Evolutionary conservation across 1,140 invertebrate genomes (phyloP).

Genomic region (Panulirus ornatus): DNA sequence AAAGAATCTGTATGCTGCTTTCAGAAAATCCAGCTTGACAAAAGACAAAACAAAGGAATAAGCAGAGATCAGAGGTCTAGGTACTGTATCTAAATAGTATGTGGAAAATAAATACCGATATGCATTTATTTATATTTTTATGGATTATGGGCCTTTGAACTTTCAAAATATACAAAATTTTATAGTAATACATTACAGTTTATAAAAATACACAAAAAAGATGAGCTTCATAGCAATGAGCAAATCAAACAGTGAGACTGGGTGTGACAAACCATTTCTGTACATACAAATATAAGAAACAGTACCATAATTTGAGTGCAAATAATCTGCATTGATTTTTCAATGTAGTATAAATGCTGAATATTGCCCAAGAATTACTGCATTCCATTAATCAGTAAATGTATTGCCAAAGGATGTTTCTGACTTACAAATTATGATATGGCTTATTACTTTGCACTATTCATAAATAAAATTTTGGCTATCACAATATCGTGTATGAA

Average conservation of each 20-base stretch:
- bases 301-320: background rate
- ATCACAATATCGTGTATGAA: too few relatives aligned
- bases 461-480: too few relatives aligned
- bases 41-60: too few relatives aligned
- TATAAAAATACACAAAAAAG: constrained; percentile 33
- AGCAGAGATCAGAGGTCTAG: too few relatives aligned
- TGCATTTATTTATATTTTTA: constrained; percentile 7
- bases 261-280: background rate
- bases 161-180: constrained; percentile 20
- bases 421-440: too few relatives aligned
- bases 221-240: constrained; percentile 36
- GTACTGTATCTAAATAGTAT: too few relatives aligned
- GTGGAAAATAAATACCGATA: background rate
- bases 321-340: background rate
- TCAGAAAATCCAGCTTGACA: too few relatives aligned
- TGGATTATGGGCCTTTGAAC: background rate
- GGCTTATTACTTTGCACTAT: too few relatives aligned
- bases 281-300: background rate
- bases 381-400: too few relatives aligned
- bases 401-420: too few relatives aligned
- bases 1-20: too few relatives aligned
- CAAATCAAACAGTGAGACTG: constrained; percentile 13
- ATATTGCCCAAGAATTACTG: too few relatives aligned
- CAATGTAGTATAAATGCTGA: background rate
- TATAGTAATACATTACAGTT: constrained; percentile 19